Evolutionary conservation across 2,113 vertebrate genomes (phyloP).

Genomic region (Paradoxurus hermaphroditus): DNA sequence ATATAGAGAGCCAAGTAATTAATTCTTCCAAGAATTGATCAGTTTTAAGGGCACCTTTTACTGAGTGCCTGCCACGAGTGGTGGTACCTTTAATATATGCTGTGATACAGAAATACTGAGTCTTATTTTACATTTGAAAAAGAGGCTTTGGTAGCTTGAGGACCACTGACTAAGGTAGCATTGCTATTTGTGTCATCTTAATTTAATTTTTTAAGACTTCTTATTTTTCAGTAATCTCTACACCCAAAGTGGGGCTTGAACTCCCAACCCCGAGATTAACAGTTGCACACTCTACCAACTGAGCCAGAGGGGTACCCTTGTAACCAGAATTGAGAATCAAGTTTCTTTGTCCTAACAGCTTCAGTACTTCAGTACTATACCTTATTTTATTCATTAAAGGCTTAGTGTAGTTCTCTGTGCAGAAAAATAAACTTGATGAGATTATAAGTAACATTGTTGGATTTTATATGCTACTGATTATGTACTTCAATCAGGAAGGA

Average conservation of each 20-base stretch:
- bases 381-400: not conserved
- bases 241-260: not conserved
- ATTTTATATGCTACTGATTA: not conserved
- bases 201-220: not conserved
- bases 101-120: not conserved
- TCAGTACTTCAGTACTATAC: not conserved
- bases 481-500: not conserved
- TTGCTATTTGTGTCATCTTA: not conserved
- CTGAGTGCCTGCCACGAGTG: not conserved
- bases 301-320: not conserved
- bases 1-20: not conserved
- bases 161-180: not conserved
- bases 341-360: not conserved
- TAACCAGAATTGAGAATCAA: not conserved
- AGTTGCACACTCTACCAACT: not conserved
- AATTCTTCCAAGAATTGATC: constrained; percentile 9
- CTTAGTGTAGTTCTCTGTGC: not conserved
- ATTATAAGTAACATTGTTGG: not conserved
- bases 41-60: not conserved
- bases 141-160: not conserved
- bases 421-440: not conserved
- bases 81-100: not conserved
- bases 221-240: not conserved
- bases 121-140: not conserved
- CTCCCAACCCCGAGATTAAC: not conserved